These are phyloP conservation scores for Eptesicus fuscus DNA, from an alignment of 2,113 vertebrate species.

Conservation along the genomic window DNA sequence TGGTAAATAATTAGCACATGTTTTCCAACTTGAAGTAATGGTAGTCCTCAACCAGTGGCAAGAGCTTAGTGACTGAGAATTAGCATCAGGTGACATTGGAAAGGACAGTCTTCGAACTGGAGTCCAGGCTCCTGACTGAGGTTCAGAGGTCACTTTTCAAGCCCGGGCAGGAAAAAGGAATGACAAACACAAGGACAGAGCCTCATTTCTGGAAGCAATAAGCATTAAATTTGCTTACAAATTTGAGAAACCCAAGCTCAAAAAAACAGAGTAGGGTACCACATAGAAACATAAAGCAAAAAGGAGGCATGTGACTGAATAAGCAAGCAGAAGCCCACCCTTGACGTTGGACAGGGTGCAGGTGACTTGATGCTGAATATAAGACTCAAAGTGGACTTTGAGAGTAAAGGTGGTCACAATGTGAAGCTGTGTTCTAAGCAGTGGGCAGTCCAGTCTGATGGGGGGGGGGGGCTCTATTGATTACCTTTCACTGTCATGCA, in stretches of 20 bases:
- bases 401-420: background rate
- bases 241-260: background rate
- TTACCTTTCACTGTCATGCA: constrained; percentile 12
- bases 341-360: background rate
- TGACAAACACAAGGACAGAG: background rate
- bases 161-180: background rate
- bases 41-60: background rate
- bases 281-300: background rate
- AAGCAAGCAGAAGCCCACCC: background rate
- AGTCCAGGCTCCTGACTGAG: background rate
- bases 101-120: background rate
- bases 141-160: background rate
- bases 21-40: background rate
- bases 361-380: background rate
- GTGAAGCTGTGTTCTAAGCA: background rate
- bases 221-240: background rate
- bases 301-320: background rate
- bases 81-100: background rate
- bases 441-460: background rate
- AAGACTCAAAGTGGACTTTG: background rate
- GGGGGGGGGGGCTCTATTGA: background rate
- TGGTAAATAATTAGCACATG: background rate
- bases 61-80: background rate
- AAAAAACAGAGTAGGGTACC: background rate
- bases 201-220: background rate